phyloP scores from a whole-genome alignment of 2,113 vertebrate species.

The Meles meles region DNA sequence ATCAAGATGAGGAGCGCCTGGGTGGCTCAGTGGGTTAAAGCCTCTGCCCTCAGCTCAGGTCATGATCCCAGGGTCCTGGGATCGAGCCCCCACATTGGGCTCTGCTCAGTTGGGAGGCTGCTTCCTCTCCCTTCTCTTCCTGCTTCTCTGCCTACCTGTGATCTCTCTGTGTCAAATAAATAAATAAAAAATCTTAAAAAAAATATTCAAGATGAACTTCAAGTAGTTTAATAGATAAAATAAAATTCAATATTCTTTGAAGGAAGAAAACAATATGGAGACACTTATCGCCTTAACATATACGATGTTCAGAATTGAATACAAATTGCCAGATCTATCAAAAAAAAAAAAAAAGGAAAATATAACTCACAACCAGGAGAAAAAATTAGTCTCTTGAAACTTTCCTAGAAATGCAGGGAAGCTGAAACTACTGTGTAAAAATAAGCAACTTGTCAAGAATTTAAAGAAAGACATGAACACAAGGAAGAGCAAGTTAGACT shows the following conservation, averaged over 20 bases:
- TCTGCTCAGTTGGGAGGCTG: no score
- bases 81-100: no score
- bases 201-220: neutral
- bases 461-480: neutral
- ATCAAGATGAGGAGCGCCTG: neutral
- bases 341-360: neutral
- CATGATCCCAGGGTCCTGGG: no score
- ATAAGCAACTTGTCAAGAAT: neutral
- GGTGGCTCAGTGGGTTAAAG: no score
- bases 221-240: neutral
- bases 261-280: neutral
- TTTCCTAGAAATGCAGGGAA: neutral
- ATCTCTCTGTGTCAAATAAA: no score
- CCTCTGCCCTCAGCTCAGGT: no score
- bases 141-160: no score
- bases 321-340: neutral
- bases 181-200: no score
- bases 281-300: neutral
- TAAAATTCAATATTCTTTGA: neutral
- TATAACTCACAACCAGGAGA: neutral
- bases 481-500: neutral
- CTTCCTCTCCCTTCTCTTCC: no score
- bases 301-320: neutral
- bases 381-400: neutral
- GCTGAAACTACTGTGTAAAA: neutral